Conservation (phyloP, 2,113 vertebrate species). For the Parus major region DNA sequence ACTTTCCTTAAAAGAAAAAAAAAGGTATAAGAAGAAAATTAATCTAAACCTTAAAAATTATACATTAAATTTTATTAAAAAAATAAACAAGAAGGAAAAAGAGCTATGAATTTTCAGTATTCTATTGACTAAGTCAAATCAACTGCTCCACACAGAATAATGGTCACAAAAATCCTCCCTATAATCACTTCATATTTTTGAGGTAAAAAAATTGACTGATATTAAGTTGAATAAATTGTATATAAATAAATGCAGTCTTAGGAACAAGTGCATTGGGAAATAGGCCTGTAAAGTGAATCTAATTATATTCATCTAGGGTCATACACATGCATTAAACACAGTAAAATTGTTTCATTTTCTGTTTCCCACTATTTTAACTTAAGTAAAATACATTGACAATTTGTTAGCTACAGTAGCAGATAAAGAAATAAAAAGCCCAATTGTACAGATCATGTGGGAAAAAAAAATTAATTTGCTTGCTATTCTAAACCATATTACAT, state of each 20-base stretch:
- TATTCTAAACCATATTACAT: not conserved
- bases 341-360: not conserved
- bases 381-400: not conserved
- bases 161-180: not conserved
- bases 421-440: not conserved
- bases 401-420: not conserved
- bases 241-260: not conserved
- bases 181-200: not conserved
- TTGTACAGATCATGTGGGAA: not conserved
- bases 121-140: not conserved
- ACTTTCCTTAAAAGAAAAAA: not conserved
- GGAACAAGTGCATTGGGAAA: not conserved
- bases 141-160: not conserved
- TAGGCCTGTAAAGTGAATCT: not conserved
- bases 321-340: not conserved
- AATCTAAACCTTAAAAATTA: not conserved
- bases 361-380: not conserved
- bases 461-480: not conserved
- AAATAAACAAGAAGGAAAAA: not conserved
- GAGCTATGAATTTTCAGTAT: not conserved
- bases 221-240: not conserved
- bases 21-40: not conserved
- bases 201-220: not conserved
- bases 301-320: accelerated
- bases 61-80: not conserved